These are phyloP conservation scores for Macaca fascicularis DNA, from an alignment of 2,113 vertebrate genomes.

Conservation along the genomic window DNA sequence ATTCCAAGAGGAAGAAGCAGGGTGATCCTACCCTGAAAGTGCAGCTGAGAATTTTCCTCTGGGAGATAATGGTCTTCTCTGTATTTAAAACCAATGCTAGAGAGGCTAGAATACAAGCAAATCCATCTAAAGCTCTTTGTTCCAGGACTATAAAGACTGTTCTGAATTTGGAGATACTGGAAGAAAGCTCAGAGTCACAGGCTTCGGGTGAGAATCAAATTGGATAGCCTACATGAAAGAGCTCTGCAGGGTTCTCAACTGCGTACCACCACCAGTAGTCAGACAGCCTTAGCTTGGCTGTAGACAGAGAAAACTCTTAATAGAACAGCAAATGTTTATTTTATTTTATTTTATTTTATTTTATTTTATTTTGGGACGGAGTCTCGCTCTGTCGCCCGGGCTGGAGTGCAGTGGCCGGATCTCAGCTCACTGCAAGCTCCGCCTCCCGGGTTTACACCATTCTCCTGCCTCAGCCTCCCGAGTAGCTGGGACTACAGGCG, in stretches of 20 bases:
- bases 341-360: neutral
- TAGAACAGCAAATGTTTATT: neutral
- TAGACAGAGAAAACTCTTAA: neutral
- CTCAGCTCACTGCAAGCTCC: no score
- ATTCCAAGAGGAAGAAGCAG: neutral
- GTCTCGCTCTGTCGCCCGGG: no score
- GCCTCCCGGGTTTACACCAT: no score
- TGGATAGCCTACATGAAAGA: neutral
- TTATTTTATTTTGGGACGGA: no score
- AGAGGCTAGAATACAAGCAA: neutral
- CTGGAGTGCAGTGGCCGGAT: no score
- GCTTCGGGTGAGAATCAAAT: neutral
- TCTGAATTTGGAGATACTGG: neutral
- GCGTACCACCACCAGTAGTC: neutral
- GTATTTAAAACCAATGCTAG: neutral
- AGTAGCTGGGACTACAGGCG: no score
- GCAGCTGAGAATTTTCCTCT: neutral
- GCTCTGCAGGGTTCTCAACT: neutral
- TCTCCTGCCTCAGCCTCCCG: no score
- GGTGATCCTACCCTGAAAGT: neutral
- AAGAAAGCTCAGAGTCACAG: neutral
- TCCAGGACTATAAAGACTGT: neutral
- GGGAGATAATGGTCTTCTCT: neutral
- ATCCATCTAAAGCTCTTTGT: neutral
- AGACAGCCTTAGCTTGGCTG: neutral